Percentiles rank a stretch among this genome's conserved stretches.
Evolutionary conservation across 2,888 invertebrate genomes (phyloP).

Genomic region (Neocrepidodera transversa): DNA sequence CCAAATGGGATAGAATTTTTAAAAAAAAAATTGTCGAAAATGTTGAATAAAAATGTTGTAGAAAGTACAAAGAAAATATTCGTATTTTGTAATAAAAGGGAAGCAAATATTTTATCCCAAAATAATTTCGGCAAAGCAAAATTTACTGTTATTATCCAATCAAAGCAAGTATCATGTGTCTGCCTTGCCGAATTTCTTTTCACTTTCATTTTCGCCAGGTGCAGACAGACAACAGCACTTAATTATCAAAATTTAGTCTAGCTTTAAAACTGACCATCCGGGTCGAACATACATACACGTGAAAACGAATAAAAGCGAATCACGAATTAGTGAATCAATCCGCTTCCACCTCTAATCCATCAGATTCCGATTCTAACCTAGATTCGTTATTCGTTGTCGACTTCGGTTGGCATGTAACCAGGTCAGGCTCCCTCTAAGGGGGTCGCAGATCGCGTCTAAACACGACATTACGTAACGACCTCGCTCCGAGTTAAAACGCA

Average conservation of each 20-base stretch:
- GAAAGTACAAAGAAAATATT: too few relatives aligned
- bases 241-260: too few relatives aligned
- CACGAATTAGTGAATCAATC: constrained; percentile 2
- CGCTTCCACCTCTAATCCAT: constrained; percentile 20
- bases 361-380: constrained; percentile 36
- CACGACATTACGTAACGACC: constrained; percentile 26
- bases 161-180: too few relatives aligned
- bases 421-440: constrained; percentile 41
- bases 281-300: background rate
- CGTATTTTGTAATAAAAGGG: too few relatives aligned
- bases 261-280: too few relatives aligned
- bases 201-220: background rate
- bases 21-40: too few relatives aligned
- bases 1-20: too few relatives aligned
- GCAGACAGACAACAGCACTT: background rate
- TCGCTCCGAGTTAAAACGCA: constrained; percentile 17
- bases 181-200: constrained; percentile 3
- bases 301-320: background rate
- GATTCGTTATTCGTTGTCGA: constrained; percentile 30
- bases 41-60: too few relatives aligned
- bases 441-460: constrained; percentile 28
- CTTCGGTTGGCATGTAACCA: constrained; percentile 31
- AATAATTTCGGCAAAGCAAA: too few relatives aligned
- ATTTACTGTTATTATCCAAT: too few relatives aligned
- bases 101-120: too few relatives aligned